A percentile compares a stretch with the other conserved stretches of the same genome.
phyloP scores from a whole-genome alignment of 2,888 invertebrate genomes.

The Pachycephus smyrnensis region DNA sequence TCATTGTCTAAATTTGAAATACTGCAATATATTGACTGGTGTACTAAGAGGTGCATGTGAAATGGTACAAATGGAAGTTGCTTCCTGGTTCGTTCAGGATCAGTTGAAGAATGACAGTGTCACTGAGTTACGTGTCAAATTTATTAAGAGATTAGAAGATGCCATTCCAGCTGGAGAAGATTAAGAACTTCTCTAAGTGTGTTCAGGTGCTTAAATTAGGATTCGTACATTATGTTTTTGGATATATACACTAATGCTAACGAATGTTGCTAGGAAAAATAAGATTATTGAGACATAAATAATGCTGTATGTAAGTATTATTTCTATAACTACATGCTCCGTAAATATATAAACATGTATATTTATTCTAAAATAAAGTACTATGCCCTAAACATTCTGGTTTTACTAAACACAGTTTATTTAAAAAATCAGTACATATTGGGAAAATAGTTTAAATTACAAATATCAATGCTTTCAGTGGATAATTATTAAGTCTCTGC shows the following conservation, averaged over 20 bases:
- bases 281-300: background rate
- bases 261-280: no score
- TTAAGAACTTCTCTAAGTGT: conserved; percentile 67
- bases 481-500: background rate
- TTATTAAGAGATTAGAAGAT: conserved; percentile 94
- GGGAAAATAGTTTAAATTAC: background rate
- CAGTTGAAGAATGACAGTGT: conserved; percentile 93
- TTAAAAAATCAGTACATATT: background rate
- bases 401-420: background rate
- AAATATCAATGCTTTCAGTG: background rate
- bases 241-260: no score
- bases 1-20: conserved; percentile 84
- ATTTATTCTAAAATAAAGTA: background rate
- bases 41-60: conserved; percentile 94
- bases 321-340: no score
- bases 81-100: conserved; percentile 95
- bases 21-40: conserved; percentile 93
- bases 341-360: background rate
- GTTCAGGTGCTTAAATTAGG: background rate
- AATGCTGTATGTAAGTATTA: background rate
- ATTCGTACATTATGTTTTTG: no score
- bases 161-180: conserved; percentile 99
- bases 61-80: conserved; percentile 98
- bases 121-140: conserved; percentile 95
- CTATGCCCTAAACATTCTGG: background rate